A percentile compares a stretch with the other conserved stretches of the same genome.
phyloP scores from a whole-genome alignment of 2,797 vertebrate species.

The Helicolenus hilgendorfi region DNA sequence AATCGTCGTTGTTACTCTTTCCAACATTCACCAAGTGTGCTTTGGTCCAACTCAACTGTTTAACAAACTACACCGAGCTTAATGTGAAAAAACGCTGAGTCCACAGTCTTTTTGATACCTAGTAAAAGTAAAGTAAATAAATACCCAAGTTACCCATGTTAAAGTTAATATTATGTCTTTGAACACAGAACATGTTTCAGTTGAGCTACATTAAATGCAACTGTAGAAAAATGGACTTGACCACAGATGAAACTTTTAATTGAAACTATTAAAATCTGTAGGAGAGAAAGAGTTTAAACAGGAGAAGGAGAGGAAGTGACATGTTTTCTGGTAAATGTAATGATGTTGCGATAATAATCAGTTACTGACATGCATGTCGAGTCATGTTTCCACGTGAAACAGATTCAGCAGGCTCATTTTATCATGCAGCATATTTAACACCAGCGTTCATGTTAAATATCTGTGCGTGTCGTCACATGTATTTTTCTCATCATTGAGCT shows the following conservation, averaged over 20 bases:
- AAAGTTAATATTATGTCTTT: background rate
- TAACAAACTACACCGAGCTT: too few species aligned
- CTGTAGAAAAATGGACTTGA: background rate
- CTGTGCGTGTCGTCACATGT: rapidly evolving
- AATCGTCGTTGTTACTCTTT: too few species aligned
- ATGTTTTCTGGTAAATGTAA: background rate
- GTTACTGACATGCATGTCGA: too few species aligned
- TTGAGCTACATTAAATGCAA: background rate
- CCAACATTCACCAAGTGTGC: too few species aligned
- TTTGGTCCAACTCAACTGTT: too few species aligned
- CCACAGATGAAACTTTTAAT: background rate
- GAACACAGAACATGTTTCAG: background rate
- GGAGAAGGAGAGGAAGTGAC: rapidly evolving
- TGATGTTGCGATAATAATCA: background rate
- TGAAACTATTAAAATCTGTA: background rate
- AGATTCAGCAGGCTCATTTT: rapidly evolving
- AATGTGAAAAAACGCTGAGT: too few species aligned
- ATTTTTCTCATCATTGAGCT: background rate
- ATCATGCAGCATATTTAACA: background rate
- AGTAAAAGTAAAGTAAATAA: too few species aligned
- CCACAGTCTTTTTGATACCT: background rate
- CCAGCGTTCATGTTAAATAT: background rate
- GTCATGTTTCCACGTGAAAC: background rate
- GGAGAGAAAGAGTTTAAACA: background rate
- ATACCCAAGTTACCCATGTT: background rate